phyloP scores from a whole-genome alignment of 1,140 invertebrate species.

The Rhagoletis zephyria region DNA sequence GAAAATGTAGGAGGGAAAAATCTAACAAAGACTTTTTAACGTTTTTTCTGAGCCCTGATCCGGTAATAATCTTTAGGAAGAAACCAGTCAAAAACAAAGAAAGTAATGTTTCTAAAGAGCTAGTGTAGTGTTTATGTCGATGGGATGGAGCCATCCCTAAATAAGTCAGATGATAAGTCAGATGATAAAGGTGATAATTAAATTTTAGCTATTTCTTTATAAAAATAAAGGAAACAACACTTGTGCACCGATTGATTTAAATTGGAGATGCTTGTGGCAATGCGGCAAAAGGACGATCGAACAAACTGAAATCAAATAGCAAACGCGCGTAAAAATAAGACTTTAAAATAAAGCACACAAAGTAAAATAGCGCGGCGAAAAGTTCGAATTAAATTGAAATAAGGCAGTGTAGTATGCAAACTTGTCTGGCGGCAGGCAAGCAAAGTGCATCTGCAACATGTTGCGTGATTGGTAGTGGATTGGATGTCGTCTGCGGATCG shows the following conservation, averaged over 20 bases:
- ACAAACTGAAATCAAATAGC: background rate
- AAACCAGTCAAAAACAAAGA: too few relatives aligned
- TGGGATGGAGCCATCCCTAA: too few relatives aligned
- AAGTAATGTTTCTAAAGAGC: too few relatives aligned
- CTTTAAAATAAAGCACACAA: constrained; percentile 30
- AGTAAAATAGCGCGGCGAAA: constrained; percentile 25
- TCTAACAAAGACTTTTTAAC: too few relatives aligned
- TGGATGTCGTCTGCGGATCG: constrained; percentile 9
- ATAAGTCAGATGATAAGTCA: too few relatives aligned
- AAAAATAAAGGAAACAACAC: too few relatives aligned
- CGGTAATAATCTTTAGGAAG: too few relatives aligned
- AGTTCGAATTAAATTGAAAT: background rate
- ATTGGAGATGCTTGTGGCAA: background rate
- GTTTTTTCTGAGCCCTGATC: too few relatives aligned
- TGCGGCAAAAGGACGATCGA: background rate
- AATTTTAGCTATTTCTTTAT: too few relatives aligned
- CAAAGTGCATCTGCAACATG: background rate
- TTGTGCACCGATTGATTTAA: too few relatives aligned
- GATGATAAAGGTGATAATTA: too few relatives aligned
- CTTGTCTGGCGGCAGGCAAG: background rate
- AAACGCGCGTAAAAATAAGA: background rate
- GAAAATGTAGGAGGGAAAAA: background rate
- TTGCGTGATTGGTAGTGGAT: constrained; percentile 37
- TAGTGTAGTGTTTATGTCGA: too few relatives aligned
- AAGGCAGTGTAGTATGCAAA: background rate